Conservation (phyloP, 2,797 vertebrate species). For the Helarctos malayanus region DNA sequence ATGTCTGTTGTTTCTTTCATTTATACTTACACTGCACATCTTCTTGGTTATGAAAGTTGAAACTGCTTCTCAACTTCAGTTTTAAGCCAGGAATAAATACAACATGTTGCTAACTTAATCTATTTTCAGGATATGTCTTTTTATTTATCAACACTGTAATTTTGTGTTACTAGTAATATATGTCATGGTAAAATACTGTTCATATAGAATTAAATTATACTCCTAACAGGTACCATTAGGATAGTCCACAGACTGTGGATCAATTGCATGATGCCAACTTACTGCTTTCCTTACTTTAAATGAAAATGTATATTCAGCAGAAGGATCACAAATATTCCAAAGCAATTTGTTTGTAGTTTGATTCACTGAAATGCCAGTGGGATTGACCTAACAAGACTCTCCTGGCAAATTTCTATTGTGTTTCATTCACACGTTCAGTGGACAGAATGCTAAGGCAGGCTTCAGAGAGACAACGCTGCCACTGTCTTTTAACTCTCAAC, state of each 20-base stretch:
- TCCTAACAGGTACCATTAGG: slow-evolving; percentile 45
- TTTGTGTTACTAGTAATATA: slow-evolving; percentile 45
- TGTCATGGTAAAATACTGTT: slow-evolving; percentile 20
- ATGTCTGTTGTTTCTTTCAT: neutral
- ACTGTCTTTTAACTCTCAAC: slow-evolving; percentile 59
- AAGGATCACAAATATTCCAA: slow-evolving; percentile 73
- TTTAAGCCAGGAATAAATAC: neutral
- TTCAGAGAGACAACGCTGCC: slow-evolving; percentile 42
- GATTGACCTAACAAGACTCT: slow-evolving; percentile 74
- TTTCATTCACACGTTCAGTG: slow-evolving; percentile 57
- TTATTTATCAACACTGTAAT: neutral
- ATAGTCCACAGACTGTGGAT: slow-evolving; percentile 43
- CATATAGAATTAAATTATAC: slow-evolving; percentile 31
- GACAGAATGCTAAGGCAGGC: neutral
- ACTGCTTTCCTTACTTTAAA: slow-evolving; percentile 51
- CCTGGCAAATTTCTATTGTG: slow-evolving; percentile 36
- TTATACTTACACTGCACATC: slow-evolving; percentile 12
- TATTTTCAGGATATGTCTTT: neutral
- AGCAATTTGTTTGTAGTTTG: slow-evolving; percentile 68
- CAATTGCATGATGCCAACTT: slow-evolving; percentile 28
- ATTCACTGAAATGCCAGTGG: slow-evolving; percentile 78
- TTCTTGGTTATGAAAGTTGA: slow-evolving; percentile 25
- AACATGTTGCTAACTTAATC: neutral
- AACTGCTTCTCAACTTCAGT: neutral
- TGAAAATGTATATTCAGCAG: slow-evolving; percentile 60